Evolutionary conservation across 2,113 vertebrate species (phyloP), one percentile per base, ranked within the genome.

Genomic region (Colaptes auratus): DNA sequence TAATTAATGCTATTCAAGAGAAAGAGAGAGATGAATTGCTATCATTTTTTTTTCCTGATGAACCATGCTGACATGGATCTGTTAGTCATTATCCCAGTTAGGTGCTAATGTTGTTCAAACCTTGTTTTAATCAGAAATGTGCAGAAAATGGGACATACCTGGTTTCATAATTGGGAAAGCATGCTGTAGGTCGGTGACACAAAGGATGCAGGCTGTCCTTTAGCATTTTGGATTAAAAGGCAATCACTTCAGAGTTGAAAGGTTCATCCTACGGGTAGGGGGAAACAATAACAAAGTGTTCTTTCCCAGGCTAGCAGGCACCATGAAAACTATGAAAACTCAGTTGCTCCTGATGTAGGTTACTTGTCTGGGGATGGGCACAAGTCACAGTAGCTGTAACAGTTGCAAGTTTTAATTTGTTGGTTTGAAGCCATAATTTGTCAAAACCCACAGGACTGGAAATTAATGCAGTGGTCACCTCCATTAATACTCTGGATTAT

Each of bases 101-200:
- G 0, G 7, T 80, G 64, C 30, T 53, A 30, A 15, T 30, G 12
- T 48, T 53, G 17, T n/a, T 78, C 39, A 48, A 48, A 27, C 36
- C 15, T 67, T 52, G 7, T 72, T 88, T 88, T 61, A 85, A 86
- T 74, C 33, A 77, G 48, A 89, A 89, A 60, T 50, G 18, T 58
- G 58, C 28, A 93, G 82, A 61, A 92, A 74, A 72, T 15, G 8
- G 56, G 65, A 64, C 10, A 28, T 81, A 88, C 23, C 30, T 88
- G 21, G 9, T 27, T 61, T 75, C 1, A 3, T 65, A 75, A 75
- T 8, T 44, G 31, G n/a, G 58, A 50, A 48, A 55, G 10, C 3
- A 4, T 75, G 71, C 56, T 53, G n/a, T 58, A 52, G 33, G 28
- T 39, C 33, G 6, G 31, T 15, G 42, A 24, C 0, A 0, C 59